Conservation (phyloP, 2,797 vertebrate genomes). For the Sus cebifrons region DNA sequence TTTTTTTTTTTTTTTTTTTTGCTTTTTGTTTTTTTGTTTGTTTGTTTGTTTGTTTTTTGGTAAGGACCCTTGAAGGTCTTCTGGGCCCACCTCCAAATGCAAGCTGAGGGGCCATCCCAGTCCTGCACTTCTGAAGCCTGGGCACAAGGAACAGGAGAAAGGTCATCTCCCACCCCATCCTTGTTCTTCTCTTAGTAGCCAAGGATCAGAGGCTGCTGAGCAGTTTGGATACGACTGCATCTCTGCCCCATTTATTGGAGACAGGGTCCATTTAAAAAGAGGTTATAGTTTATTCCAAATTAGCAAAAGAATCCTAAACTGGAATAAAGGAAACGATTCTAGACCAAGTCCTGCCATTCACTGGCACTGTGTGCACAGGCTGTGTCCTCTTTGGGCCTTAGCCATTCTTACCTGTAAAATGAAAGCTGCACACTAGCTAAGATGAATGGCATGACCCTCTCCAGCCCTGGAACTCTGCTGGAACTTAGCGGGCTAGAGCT, state of each 20-base stretch:
- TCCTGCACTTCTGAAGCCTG: not conserved
- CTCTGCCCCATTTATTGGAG: not conserved
- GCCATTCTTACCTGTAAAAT: constrained; percentile 27
- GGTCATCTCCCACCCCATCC: not conserved
- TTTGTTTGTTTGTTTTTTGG: not conserved
- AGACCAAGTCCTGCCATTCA: constrained; percentile 29
- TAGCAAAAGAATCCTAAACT: not conserved
- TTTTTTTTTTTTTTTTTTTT: not conserved
- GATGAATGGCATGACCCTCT: not conserved
- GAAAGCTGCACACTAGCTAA: constrained; percentile 47
- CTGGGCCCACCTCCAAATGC: not conserved
- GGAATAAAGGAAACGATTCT: constrained; percentile 36
- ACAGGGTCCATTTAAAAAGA: constrained; percentile 22
- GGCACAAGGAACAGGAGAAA: not conserved
- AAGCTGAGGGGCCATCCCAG: not conserved
- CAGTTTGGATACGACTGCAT: not conserved
- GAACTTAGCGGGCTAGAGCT: not conserved
- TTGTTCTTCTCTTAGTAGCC: not conserved
- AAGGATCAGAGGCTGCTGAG: not conserved
- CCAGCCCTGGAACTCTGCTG: constrained; percentile 6
- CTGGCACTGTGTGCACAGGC: not conserved
- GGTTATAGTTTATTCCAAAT: not conserved
- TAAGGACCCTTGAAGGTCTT: not conserved
- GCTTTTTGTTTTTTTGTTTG: too few species aligned
- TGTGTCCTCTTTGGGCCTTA: constrained; percentile 39